Conservation (phyloP, 2,113 vertebrate species). For the Triplophysa dalaica region DNA sequence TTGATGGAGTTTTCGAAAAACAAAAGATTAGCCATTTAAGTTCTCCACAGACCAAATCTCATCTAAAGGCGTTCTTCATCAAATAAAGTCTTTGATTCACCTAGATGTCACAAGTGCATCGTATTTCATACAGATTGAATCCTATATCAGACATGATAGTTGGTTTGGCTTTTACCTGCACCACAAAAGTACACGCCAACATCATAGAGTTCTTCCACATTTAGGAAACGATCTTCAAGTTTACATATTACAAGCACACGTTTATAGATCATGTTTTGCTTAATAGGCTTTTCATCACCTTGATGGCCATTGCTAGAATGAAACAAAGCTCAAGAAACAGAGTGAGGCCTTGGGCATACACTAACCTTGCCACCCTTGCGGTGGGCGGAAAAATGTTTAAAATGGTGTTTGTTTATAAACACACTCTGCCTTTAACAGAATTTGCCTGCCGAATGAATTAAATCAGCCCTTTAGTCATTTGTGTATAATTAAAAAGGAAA, state of each 20-base stretch:
- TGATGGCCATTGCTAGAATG: constrained; percentile 2
- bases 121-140: no score
- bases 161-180: background rate
- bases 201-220: background rate
- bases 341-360: constrained; percentile 65
- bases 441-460: background rate
- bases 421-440: constrained; percentile 1
- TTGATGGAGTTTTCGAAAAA: constrained; percentile 63
- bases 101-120: no score
- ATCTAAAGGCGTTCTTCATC: constrained; percentile 12
- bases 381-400: constrained; percentile 56
- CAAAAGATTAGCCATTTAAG: constrained; percentile 59
- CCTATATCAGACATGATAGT: background rate
- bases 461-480: constrained; percentile 17
- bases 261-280: constrained; percentile 12
- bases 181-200: background rate
- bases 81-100: no score
- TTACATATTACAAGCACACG: background rate
- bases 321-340: constrained; percentile 44
- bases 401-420: constrained; percentile 53
- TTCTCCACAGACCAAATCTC: background rate
- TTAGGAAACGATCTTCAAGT: background rate
- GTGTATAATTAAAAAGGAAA: constrained; percentile 56
- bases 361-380: constrained; percentile 62
- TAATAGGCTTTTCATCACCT: constrained; percentile 37